A percentile compares a stretch with the other conserved stretches of the same genome.
Conservation (phyloP, 2,113 vertebrate genomes). For the Ranitomeya imitator region DNA sequence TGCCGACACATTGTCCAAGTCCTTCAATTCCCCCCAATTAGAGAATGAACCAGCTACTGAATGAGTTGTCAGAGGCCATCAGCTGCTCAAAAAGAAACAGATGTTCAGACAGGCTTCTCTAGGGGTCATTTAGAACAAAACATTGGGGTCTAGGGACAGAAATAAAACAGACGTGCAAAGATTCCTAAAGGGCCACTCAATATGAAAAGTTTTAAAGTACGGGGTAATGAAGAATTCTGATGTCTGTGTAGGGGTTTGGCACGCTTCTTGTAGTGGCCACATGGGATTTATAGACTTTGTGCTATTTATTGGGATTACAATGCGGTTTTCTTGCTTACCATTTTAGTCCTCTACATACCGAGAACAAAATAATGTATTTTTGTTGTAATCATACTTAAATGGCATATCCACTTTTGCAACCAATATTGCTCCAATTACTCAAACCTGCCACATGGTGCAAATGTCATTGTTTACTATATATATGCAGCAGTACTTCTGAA, state of each 20-base stretch:
- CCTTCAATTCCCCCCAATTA: slow-evolving; percentile 30
- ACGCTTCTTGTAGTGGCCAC: background rate
- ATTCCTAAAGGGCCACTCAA: slow-evolving; percentile 30
- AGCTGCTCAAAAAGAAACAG: slow-evolving; percentile 43
- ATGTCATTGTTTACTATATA: too few species aligned
- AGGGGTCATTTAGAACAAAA: slow-evolving; percentile 1
- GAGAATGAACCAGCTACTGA: background rate
- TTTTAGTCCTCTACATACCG: background rate
- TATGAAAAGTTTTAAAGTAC: slow-evolving; percentile 10
- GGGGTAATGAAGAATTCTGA: slow-evolving; percentile 28
- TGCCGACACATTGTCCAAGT: background rate
- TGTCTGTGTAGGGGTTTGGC: background rate
- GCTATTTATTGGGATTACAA: background rate
- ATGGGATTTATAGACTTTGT: background rate
- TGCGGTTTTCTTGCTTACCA: background rate
- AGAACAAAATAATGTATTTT: background rate
- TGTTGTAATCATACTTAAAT: background rate
- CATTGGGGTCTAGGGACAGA: slow-evolving; percentile 4
- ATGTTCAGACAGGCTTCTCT: background rate
- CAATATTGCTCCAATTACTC: background rate
- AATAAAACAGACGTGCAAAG: slow-evolving; percentile 11
- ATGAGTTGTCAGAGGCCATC: slow-evolving; percentile 1
- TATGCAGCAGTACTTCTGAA: too few species aligned
- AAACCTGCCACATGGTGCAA: too few species aligned
- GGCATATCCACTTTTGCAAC: background rate